phyloP scores from a whole-genome alignment of 2,113 vertebrate species.

The Pionites leucogaster region DNA sequence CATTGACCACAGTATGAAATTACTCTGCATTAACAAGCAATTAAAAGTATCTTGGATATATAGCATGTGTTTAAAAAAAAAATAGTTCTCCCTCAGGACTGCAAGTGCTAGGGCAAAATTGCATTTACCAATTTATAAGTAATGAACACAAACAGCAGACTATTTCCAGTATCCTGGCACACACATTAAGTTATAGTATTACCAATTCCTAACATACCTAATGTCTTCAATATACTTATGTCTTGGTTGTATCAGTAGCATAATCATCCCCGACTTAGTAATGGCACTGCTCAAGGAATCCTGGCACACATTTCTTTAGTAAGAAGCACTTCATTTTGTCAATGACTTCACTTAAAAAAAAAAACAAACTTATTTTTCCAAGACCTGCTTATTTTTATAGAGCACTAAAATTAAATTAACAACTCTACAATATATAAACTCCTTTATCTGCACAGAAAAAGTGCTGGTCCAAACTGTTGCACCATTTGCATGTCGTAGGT shows the following conservation, averaged over 20 bases:
- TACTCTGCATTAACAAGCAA: neutral
- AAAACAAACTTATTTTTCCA: neutral
- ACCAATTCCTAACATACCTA: neutral
- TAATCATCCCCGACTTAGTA: neutral
- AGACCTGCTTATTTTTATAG: neutral
- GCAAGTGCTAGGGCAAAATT: neutral
- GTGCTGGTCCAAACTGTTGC: neutral
- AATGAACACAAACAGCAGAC: neutral
- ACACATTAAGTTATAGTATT: neutral
- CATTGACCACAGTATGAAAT: neutral
- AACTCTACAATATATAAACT: neutral
- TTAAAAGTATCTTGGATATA: neutral
- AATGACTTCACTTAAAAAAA: neutral
- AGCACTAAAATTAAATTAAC: constrained; percentile 14
- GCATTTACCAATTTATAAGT: neutral
- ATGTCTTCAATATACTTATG: constrained; percentile 3
- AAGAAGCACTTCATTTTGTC: constrained; percentile 42
- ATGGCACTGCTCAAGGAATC: neutral
- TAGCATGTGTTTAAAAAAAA: neutral
- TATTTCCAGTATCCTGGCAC: neutral
- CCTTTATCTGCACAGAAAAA: constrained; percentile 19
- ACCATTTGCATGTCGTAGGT: neutral
- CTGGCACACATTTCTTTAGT: neutral
- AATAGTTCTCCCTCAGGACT: neutral
- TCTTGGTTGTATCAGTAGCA: neutral